Conservation (phyloP, 2,113 vertebrate genomes). For the Opisthocomus hoazin region DNA sequence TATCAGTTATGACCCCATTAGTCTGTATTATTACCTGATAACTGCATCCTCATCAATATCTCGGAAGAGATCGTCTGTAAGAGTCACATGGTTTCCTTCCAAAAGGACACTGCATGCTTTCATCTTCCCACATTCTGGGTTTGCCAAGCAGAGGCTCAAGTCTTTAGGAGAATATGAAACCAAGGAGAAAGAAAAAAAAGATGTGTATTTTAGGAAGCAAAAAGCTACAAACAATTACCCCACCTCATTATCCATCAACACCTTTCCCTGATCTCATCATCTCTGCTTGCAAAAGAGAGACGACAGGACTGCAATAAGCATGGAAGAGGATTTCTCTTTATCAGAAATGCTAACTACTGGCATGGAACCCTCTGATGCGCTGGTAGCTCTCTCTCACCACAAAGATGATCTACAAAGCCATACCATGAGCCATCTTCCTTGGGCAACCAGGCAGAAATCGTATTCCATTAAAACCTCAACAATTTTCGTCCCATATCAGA, state of each 20-base stretch:
- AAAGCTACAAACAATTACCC: neutral
- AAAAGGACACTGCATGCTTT: neutral
- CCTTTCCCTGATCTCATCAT: neutral
- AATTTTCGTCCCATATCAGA: neutral
- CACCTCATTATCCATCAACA: neutral
- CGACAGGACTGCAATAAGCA: neutral
- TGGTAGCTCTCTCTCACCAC: neutral
- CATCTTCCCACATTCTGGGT: neutral
- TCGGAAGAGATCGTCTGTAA: neutral
- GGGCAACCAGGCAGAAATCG: neutral
- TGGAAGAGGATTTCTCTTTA: neutral
- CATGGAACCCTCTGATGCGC: neutral
- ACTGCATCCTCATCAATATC: neutral
- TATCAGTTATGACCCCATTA: neutral
- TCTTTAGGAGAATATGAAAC: neutral
- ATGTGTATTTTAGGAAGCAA: neutral
- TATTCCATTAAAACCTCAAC: neutral
- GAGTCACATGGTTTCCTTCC: neutral
- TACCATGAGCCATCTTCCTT: neutral
- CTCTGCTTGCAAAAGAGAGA: neutral
- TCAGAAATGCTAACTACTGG: neutral
- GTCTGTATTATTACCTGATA: neutral
- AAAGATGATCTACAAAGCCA: neutral
- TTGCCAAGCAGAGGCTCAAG: neutral
- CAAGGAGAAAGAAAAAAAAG: neutral